Evolutionary conservation across 2,888 invertebrate species (phyloP).

Genomic region (Tridacna gigas): DNA sequence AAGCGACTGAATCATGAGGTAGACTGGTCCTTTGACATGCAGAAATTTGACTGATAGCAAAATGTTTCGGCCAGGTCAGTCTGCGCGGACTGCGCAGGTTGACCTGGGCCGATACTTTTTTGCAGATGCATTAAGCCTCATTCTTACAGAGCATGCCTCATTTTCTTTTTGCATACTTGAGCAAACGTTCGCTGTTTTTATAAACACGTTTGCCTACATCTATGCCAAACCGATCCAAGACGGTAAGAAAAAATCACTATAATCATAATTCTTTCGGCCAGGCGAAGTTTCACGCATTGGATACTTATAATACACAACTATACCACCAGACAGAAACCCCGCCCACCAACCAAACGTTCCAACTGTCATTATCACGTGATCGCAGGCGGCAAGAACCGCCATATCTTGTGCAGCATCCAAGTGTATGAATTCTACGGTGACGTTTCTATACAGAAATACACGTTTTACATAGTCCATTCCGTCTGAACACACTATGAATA

Average conservation of each 20-base stretch:
- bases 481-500: conserved; percentile 59
- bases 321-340: conserved; percentile 59
- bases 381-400: conserved; percentile 50
- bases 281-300: conserved; percentile 51
- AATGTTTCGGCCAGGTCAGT: too few relatives aligned
- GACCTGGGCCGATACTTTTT: too few relatives aligned
- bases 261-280: conserved; percentile 47
- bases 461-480: conserved; percentile 42
- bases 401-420: conserved; percentile 42
- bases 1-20: too few relatives aligned
- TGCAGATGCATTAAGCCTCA: too few relatives aligned
- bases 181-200: not conserved
- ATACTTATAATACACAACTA: conserved; percentile 52
- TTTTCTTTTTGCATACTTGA: not conserved
- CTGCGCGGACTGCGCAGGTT: too few relatives aligned
- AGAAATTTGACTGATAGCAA: too few relatives aligned
- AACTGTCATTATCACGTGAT: conserved; percentile 57
- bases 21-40: too few relatives aligned
- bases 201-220: not conserved
- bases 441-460: conserved; percentile 41
- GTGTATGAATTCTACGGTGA: not conserved
- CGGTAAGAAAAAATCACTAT: conserved; percentile 49
- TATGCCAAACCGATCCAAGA: conserved; percentile 49
- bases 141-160: too few relatives aligned
- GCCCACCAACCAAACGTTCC: conserved; percentile 62